Evolutionary conservation across 2,888 invertebrate genomes (phyloP).

Genomic region (Drosophila neotestacea): DNA sequence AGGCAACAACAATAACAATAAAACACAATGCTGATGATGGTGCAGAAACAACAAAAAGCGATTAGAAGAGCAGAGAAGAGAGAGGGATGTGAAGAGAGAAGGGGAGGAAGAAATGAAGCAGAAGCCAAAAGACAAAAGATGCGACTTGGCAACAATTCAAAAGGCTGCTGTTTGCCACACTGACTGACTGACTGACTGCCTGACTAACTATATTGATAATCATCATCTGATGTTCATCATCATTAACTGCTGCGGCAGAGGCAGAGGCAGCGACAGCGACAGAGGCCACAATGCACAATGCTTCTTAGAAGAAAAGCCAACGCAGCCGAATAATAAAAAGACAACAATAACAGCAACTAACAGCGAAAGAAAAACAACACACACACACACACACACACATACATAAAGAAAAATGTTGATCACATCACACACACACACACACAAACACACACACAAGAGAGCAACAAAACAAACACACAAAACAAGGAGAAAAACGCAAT

Average conservation of each 20-base stretch:
- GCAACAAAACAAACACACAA: constrained; percentile 26
- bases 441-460: constrained; percentile 47
- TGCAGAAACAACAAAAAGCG: constrained; percentile 70
- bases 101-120: neutral
- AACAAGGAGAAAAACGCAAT: constrained; percentile 72
- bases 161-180: constrained; percentile 40
- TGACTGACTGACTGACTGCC: constrained; percentile 58
- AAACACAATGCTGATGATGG: constrained; percentile 68
- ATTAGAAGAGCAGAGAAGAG: constrained; percentile 64
- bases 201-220: constrained; percentile 30
- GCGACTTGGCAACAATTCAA: constrained; percentile 29
- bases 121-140: constrained; percentile 9
- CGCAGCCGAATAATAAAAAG: constrained; percentile 63
- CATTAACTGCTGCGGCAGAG: constrained; percentile 24
- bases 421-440: constrained; percentile 64
- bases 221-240: constrained; percentile 40
- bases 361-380: constrained; percentile 51
- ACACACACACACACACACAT: constrained; percentile 55
- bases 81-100: constrained; percentile 1
- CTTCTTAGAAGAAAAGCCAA: constrained; percentile 72
- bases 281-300: constrained; percentile 42
- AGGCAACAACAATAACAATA: constrained; percentile 63
- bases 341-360: constrained; percentile 36
- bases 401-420: constrained; percentile 56
- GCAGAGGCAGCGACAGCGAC: constrained; percentile 8